These are phyloP conservation scores for Malurus leucopterus DNA, from an alignment of 2,797 vertebrate genomes.

Conservation along the genomic window DNA sequence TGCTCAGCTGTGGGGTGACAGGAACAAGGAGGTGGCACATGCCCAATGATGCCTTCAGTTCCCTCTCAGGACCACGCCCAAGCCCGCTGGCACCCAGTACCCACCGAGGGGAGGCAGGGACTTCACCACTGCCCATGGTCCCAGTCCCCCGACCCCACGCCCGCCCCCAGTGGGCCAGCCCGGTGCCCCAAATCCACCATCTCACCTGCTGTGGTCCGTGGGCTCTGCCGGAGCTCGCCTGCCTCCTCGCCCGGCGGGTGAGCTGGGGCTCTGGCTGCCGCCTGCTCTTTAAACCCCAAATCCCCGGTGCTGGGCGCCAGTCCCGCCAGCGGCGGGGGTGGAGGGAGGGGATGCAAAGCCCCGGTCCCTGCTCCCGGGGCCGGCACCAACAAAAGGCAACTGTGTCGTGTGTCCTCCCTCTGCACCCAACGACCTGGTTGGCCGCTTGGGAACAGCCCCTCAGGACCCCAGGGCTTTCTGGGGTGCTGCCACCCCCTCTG, in stretches of 20 bases:
- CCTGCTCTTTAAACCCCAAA: slow-evolving; percentile 45
- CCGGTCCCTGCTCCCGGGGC: neutral
- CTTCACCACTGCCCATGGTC: neutral
- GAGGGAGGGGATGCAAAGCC: slow-evolving; percentile 35
- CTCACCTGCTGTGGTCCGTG: neutral
- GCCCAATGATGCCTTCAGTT: fast-evolving
- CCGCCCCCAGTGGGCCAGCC: fast-evolving
- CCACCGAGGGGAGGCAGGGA: neutral
- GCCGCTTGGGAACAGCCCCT: neutral
- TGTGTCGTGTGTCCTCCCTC: slow-evolving; percentile 24
- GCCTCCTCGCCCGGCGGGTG: neutral
- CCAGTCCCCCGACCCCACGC: fast-evolving
- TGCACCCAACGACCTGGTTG: neutral
- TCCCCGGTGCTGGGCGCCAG: neutral
- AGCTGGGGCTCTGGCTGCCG: neutral
- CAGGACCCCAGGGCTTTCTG: neutral
- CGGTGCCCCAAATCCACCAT: fast-evolving
- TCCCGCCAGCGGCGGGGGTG: neutral
- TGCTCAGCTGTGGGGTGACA: neutral
- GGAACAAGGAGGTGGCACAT: fast-evolving
- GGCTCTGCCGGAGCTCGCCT: neutral
- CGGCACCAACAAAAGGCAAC: slow-evolving; percentile 41
- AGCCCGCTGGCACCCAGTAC: neutral
- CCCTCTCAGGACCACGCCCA: fast-evolving
- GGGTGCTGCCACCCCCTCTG: neutral